Evolutionary conservation across 2,797 vertebrate species (phyloP).

Genomic region (Botia almorhae): DNA sequence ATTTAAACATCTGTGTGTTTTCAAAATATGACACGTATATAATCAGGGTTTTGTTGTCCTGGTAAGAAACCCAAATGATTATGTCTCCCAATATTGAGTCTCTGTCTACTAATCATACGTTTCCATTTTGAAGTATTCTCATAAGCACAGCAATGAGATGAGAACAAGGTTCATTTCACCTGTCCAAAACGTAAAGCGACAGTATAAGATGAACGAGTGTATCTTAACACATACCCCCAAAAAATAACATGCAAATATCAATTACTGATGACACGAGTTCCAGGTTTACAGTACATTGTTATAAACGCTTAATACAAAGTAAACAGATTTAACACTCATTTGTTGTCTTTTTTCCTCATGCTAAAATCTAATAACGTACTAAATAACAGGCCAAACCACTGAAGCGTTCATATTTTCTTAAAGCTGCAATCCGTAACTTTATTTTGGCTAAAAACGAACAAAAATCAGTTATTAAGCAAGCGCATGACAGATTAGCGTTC

Average conservation of each 20-base stretch:
- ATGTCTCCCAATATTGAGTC: background rate
- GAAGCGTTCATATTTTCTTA: constrained; percentile 57
- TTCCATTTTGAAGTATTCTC: constrained; percentile 61
- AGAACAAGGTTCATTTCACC: constrained; percentile 7
- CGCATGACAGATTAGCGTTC: too few species aligned
- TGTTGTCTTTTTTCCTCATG: constrained; percentile 42
- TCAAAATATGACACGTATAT: background rate
- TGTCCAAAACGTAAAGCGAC: constrained; percentile 41
- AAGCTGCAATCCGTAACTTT: too few species aligned
- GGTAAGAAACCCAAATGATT: background rate
- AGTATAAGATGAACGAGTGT: background rate
- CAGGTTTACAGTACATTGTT: constrained; percentile 74
- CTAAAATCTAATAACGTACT: constrained; percentile 45
- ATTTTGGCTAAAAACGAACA: too few species aligned
- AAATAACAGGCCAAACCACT: constrained; percentile 60
- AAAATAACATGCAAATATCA: constrained; percentile 48
- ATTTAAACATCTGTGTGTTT: background rate
- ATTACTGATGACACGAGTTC: constrained; percentile 66
- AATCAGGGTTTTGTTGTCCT: background rate
- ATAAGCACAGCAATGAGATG: constrained; percentile 57
- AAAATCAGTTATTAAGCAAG: too few species aligned
- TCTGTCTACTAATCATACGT: background rate
- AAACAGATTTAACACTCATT: constrained; percentile 58
- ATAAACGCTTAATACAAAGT: constrained; percentile 53
- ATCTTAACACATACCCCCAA: constrained; percentile 24